Evolutionary conservation across 2,113 vertebrate species (phyloP), one percentile per base, ranked within the genome.

Genomic region (Limnothrissa miodon): DNA sequence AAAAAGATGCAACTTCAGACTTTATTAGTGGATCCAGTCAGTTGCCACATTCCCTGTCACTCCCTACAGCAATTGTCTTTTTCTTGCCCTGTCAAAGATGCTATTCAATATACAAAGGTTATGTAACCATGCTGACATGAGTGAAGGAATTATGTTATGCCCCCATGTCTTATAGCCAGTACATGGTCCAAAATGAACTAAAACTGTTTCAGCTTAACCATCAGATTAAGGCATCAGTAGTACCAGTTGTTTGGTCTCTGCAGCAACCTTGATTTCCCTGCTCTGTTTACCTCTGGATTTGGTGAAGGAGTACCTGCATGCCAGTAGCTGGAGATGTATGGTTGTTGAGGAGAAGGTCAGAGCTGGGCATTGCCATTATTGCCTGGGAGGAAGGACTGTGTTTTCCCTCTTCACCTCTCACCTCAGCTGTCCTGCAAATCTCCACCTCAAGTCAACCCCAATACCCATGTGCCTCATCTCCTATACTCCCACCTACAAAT

Each of bases 401-500:
- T 48, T 48, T 70, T 74, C 25, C 62, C n/a, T 39, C 36, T n/a
- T 44, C 3, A 21, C 44, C 86, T 82, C 78, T 74, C 44, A 84
- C 86, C 78, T 83, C 78, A 81, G 44, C 53, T 42, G 56, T 25
- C 79, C n/a, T 84, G 86, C 86, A 84, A 86, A 83, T 21, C 56
- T 21, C 62, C 25, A 3, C 48, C 48, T 17, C 17, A 53, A 19
- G 15, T 17, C 17, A 53, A 19, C 1, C 48, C 15, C 5, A 2
- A 21, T 1, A 5, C 48, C 19, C 48, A 53, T 78, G 36, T 9
- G 33, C 25, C 62, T 8, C 62, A 70, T 25, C 56, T 21, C 10
- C 6, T 66, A 80, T 56, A 44, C 39, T 66, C 80, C 70, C 13
- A 42, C 5, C 13, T 44, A 0, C 19, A 9, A n/a, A 66, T 48